Evolutionary conservation across 2,888 invertebrate genomes (phyloP).

Genomic region (Sphecodes monilicornis): DNA sequence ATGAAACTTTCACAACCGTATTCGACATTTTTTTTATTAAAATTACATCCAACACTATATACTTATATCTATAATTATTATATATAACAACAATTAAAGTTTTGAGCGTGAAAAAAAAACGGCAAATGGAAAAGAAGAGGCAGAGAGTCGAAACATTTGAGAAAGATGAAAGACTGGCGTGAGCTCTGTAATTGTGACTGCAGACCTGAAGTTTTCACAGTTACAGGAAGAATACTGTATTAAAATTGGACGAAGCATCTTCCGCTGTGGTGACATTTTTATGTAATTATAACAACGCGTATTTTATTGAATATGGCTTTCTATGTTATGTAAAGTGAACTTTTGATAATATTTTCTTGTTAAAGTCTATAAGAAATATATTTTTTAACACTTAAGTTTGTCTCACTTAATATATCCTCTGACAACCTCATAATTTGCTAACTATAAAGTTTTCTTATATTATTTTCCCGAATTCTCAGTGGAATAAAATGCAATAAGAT

Average conservation of each 20-base stretch:
- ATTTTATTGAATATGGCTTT: constrained; percentile 27
- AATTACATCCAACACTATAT: too few relatives aligned
- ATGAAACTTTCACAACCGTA: too few relatives aligned
- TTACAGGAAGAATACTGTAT: neutral
- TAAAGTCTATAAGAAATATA: constrained; percentile 62
- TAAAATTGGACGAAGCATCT: neutral
- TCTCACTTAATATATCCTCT: neutral
- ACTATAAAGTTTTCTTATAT: neutral
- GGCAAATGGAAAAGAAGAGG: too few relatives aligned
- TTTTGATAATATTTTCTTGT: constrained; percentile 64
- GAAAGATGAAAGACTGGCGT: too few relatives aligned
- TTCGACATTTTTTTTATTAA: too few relatives aligned
- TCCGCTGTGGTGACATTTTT: constrained; percentile 4
- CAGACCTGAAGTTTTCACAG: too few relatives aligned
- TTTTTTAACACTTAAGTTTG: constrained; percentile 48
- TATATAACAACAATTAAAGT: too few relatives aligned
- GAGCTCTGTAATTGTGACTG: too few relatives aligned
- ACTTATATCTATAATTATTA: too few relatives aligned
- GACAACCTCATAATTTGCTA: neutral
- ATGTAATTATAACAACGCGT: constrained; percentile 45
- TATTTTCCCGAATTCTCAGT: neutral
- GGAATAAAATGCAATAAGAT: constrained; percentile 6
- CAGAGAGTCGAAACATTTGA: too few relatives aligned
- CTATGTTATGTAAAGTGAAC: constrained; percentile 29
- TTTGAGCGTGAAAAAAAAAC: too few relatives aligned